Percentiles rank a stretch among this genome's conserved stretches.
These are phyloP conservation scores for Campoletis sonorensis DNA, from an alignment of 1,140 invertebrate species.

Conservation along the genomic window DNA sequence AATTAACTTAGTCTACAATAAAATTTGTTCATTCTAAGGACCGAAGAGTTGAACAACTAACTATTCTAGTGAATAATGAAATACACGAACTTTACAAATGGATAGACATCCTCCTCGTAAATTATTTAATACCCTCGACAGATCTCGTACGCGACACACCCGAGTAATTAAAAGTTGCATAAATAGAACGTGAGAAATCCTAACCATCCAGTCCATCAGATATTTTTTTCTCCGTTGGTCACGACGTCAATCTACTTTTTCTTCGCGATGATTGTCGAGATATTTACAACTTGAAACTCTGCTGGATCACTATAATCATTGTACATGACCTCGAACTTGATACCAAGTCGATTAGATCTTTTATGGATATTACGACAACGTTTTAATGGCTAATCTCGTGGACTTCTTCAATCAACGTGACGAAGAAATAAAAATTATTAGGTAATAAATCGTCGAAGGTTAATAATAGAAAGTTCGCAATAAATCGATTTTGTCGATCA, in stretches of 20 bases:
- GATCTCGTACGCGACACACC: constrained; percentile 13
- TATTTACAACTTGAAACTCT: constrained; percentile 8
- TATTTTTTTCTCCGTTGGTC: not conserved
- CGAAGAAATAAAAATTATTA: not conserved
- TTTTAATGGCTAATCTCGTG: constrained; percentile 28
- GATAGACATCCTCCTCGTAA: not conserved
- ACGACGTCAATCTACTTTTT: constrained; percentile 37
- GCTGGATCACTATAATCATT: constrained; percentile 4
- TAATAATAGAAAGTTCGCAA: constrained; percentile 20
- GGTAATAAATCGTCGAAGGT: constrained; percentile 35
- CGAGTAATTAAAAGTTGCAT: constrained; percentile 43
- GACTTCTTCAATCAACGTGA: constrained; percentile 25
- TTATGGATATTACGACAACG: constrained; percentile 38
- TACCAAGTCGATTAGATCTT: constrained; percentile 27
- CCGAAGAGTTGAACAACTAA: too few species aligned
- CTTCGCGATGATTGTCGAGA: not conserved
- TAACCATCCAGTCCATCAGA: constrained; percentile 27
- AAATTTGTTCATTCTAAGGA: too few species aligned
- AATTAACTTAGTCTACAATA: not conserved
- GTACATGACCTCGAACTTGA: constrained; percentile 39
- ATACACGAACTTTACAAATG: not conserved
- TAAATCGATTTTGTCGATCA: constrained; percentile 10
- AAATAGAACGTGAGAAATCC: constrained; percentile 45
- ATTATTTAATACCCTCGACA: constrained; percentile 30
- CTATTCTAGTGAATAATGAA: too few species aligned